Evolutionary conservation across 2,113 vertebrate genomes (phyloP).

Genomic region (Paraplagusia blochii): DNA sequence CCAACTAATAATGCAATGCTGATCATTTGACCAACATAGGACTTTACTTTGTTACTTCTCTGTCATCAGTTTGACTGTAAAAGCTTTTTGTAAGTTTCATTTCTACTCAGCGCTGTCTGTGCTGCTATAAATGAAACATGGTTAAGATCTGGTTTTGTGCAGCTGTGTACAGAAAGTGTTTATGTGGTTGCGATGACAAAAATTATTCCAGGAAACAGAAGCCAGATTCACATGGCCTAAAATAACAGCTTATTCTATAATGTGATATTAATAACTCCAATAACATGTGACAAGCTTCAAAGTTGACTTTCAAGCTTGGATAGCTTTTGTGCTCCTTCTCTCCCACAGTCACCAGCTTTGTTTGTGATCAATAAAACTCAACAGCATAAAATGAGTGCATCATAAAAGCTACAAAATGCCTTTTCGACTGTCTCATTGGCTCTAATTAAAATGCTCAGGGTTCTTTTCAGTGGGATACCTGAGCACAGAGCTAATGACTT

Average conservation of each 20-base stretch:
- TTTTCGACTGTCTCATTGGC: slow-evolving; percentile 17
- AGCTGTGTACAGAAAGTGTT: slow-evolving; percentile 15
- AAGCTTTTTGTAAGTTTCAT: too few relatives aligned
- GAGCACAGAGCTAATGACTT: slow-evolving; percentile 40
- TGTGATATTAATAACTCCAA: slow-evolving; percentile 11
- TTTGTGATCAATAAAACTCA: slow-evolving; percentile 27
- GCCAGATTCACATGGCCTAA: slow-evolving; percentile 11
- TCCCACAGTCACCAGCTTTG: slow-evolving; percentile 10
- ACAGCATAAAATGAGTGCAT: slow-evolving; percentile 9
- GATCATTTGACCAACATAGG: too few relatives aligned
- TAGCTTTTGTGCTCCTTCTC: slow-evolving; percentile 18
- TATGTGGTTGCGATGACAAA: slow-evolving; percentile 12
- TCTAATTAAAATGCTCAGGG: slow-evolving; percentile 26
- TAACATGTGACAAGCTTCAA: slow-evolving; percentile 6
- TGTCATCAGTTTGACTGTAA: too few relatives aligned
- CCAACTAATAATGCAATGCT: too few relatives aligned
- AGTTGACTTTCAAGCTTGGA: slow-evolving; percentile 20
- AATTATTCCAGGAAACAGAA: slow-evolving; percentile 35
- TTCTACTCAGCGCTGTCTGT: too few relatives aligned
- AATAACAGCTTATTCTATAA: slow-evolving; percentile 25
- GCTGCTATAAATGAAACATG: too few relatives aligned
- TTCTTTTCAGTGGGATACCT: slow-evolving; percentile 17
- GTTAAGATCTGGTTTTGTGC: not conserved
- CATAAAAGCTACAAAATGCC: slow-evolving; percentile 11
- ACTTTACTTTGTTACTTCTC: too few relatives aligned